Percentiles rank a stretch among this genome's conserved stretches.
Evolutionary conservation across 2,113 vertebrate genomes (phyloP).

Genomic region (Cochlearius cochlearius): DNA sequence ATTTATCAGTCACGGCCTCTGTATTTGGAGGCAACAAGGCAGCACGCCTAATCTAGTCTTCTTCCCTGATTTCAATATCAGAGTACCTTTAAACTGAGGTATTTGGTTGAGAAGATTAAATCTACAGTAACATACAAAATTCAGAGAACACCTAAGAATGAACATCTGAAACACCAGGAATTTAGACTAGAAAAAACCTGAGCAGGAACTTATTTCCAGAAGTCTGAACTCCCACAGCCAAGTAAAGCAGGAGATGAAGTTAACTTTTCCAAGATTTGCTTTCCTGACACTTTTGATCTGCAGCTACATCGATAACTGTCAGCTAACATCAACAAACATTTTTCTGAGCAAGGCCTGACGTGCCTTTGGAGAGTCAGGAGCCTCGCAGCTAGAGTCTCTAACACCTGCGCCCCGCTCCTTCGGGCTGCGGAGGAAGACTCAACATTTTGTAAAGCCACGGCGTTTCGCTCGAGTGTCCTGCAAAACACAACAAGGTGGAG

Average conservation of each 20-base stretch:
- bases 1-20: slow-evolving; percentile 6
- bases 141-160: neutral
- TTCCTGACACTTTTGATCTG: neutral
- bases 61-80: neutral
- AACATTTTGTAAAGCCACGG: neutral
- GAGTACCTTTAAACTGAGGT: neutral
- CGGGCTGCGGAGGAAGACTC: rapidly evolving
- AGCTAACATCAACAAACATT: neutral
- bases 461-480: neutral
- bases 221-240: neutral
- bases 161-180: neutral
- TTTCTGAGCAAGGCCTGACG: neutral
- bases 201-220: neutral
- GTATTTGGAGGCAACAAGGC: neutral
- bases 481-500: neutral
- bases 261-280: neutral
- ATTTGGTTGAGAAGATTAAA: neutral
- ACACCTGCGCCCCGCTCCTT: neutral
- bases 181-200: neutral
- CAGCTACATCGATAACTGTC: neutral
- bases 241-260: neutral
- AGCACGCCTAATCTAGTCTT: neutral
- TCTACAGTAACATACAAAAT: neutral
- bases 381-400: neutral
- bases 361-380: neutral